A percentile compares a stretch with the other conserved stretches of the same genome.
These are phyloP conservation scores for Acanthochromis polyacanthus DNA, from an alignment of 2,113 vertebrate genomes.

Conservation along the genomic window DNA sequence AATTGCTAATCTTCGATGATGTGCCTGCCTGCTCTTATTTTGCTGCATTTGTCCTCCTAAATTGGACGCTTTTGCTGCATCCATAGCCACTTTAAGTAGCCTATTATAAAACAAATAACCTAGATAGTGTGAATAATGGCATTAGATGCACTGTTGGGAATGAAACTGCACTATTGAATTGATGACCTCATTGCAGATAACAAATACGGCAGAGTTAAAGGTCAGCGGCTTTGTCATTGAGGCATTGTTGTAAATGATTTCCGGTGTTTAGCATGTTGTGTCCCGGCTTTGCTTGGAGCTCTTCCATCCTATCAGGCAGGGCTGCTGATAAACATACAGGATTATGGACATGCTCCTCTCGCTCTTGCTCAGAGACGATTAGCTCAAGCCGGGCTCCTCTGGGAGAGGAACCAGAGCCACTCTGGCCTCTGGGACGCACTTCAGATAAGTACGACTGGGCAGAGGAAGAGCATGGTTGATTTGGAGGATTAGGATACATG, in stretches of 20 bases:
- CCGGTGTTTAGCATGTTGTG: conserved; percentile 54
- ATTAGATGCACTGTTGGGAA: conserved; percentile 35
- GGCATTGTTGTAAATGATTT: conserved; percentile 66
- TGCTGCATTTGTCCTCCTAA: conserved; percentile 65
- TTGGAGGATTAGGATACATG: conserved; percentile 53
- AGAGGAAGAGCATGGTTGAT: conserved; percentile 58
- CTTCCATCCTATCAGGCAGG: conserved; percentile 58
- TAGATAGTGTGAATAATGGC: conserved; percentile 47
- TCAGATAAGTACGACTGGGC: conserved; percentile 70
- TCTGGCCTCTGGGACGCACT: conserved; percentile 64
- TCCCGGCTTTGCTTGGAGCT: conserved; percentile 55
- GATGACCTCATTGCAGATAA: conserved; percentile 61
- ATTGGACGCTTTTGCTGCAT: conserved; percentile 53
- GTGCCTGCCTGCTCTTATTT: conserved; percentile 55
- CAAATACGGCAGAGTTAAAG: conserved; percentile 58
- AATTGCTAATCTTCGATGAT: conserved; percentile 56
- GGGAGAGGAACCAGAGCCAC: conserved; percentile 75
- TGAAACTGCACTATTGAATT: conserved; percentile 46
- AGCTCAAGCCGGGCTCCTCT: conserved; percentile 61
- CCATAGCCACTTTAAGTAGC: conserved; percentile 44
- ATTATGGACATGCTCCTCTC: conserved; percentile 70
- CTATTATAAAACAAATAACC: conserved; percentile 66
- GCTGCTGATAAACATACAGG: conserved; percentile 79
- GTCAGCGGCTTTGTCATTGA: conserved; percentile 71
- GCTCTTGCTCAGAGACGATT: conserved; percentile 66